These are phyloP conservation scores for Orchesella cincta DNA, from an alignment of 1,140 invertebrate genomes.

Conservation along the genomic window DNA sequence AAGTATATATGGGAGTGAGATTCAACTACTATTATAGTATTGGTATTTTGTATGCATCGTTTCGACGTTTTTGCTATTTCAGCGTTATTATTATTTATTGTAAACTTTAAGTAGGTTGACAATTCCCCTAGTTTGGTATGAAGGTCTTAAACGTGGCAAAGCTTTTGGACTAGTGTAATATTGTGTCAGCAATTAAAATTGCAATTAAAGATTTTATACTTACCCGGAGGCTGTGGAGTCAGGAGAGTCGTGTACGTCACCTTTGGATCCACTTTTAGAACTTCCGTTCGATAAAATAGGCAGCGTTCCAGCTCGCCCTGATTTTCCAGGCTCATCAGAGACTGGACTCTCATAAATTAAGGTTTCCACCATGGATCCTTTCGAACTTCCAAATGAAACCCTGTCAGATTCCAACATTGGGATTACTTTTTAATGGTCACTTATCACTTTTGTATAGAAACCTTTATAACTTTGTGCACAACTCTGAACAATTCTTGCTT, in stretches of 20 bases:
- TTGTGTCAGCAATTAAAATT: no score
- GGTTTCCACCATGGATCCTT: constrained; percentile 92
- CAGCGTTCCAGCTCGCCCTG: constrained; percentile 33
- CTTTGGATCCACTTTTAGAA: constrained; percentile 23
- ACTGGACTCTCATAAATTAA: constrained; percentile 81
- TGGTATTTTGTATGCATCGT: neutral
- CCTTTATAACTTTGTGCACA: no score
- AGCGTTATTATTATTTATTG: no score
- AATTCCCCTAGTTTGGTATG: no score
- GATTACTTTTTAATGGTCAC: neutral
- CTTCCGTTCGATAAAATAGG: constrained; percentile 34
- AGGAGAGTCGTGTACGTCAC: neutral
- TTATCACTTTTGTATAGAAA: no score
- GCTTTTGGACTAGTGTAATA: no score
- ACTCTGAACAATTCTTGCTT: no score
- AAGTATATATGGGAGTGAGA: neutral
- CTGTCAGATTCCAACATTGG: constrained; percentile 60
- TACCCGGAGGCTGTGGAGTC: constrained; percentile 21
- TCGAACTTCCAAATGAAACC: constrained; percentile 88
- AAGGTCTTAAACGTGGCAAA: no score
- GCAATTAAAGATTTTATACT: no score
- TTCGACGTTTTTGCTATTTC: neutral
- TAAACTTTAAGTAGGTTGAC: no score
- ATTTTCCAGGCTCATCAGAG: constrained; percentile 67
- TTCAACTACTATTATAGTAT: neutral